Conservation (phyloP, 1,140 invertebrate genomes). For the Meloidogyne exigua region DNA sequence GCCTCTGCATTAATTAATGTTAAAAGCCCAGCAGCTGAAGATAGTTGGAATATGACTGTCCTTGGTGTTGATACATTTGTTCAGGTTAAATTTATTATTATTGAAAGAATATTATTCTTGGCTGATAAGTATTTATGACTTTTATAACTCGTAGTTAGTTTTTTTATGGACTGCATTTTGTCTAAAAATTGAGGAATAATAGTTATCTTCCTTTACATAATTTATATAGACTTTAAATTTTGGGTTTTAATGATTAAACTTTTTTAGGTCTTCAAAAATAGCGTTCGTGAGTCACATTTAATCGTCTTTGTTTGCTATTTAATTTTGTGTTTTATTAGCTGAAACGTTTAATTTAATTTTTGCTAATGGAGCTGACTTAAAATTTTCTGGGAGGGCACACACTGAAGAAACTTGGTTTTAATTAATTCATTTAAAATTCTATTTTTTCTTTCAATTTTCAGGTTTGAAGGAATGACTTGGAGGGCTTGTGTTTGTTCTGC, state of each 20-base stretch:
- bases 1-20: constrained; percentile 23
- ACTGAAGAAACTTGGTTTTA: constrained; percentile 26
- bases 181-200: too few relatives aligned
- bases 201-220: neutral
- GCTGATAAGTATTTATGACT: neutral
- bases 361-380: constrained; percentile 27
- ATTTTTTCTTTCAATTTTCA: neutral
- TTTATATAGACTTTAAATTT: neutral
- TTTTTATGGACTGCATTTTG: too few relatives aligned
- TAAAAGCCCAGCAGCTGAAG: constrained; percentile 20
- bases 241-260: neutral
- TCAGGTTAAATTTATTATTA: constrained; percentile 1
- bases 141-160: neutral
- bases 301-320: neutral
- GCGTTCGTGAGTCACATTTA: constrained; percentile 23
- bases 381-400: constrained; percentile 22
- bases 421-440: neutral
- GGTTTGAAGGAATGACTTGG: constrained; percentile 29
- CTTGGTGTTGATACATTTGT: constrained; percentile 27
- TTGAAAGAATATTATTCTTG: neutral
- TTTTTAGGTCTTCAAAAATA: constrained; percentile 19
- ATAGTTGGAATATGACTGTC: constrained; percentile 29
- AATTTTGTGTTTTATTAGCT: constrained; percentile 15
- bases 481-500: constrained; percentile 18
- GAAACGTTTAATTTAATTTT: constrained; percentile 25